These are phyloP conservation scores for Eremobia ochroleuca DNA, from an alignment of 2,888 invertebrate species.

Conservation along the genomic window DNA sequence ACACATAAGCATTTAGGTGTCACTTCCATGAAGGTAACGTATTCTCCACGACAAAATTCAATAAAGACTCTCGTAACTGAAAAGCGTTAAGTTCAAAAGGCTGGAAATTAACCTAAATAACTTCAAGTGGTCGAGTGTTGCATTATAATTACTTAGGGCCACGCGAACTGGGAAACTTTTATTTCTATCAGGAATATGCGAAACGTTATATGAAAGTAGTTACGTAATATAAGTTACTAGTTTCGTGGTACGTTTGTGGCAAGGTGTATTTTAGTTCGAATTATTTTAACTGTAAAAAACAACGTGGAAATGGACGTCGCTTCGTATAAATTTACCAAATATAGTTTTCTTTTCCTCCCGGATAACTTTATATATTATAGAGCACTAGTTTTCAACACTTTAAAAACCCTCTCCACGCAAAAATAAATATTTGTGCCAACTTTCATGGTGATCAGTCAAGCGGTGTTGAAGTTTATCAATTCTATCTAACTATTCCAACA, in stretches of 20 bases:
- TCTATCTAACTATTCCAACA: too few species aligned
- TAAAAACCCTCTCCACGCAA: background rate
- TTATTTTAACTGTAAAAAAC: background rate
- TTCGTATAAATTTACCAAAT: background rate
- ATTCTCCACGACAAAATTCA: conserved; percentile 69
- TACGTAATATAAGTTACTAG: background rate
- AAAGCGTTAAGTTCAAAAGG: conserved; percentile 74
- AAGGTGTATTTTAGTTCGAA: background rate
- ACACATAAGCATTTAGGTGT: conserved; percentile 27
- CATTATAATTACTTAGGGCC: conserved; percentile 76
- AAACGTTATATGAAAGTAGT: background rate
- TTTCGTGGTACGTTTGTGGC: background rate
- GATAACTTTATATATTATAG: background rate
- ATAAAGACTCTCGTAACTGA: conserved; percentile 70
- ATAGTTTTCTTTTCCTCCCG: background rate
- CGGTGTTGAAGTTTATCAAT: background rate
- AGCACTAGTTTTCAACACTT: background rate
- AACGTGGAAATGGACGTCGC: background rate
- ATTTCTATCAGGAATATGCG: conserved; percentile 38
- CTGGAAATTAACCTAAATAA: conserved; percentile 81
- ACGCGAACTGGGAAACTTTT: conserved; percentile 63
- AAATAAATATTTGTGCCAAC: too few species aligned
- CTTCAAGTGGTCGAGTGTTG: conserved; percentile 72
- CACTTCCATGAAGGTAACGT: conserved; percentile 35
- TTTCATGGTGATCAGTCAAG: too few species aligned